Evolutionary conservation across 1,140 invertebrate genomes (phyloP).

Genomic region (Scaptomyza graminum): DNA sequence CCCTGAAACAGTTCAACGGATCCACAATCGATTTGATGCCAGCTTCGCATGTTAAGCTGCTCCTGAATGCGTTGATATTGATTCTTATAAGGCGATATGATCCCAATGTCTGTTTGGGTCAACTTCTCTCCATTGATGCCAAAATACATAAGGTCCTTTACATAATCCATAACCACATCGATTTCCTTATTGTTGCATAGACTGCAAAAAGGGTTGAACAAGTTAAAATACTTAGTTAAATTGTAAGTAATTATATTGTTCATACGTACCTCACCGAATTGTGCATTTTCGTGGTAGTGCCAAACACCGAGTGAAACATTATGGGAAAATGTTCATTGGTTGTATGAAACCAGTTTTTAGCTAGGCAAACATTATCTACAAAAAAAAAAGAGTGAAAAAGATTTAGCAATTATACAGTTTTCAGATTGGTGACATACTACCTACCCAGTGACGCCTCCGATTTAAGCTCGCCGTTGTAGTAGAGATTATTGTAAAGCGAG

Average conservation of each 20-base stretch:
- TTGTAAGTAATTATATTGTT: not conserved
- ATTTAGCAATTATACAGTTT: not conserved
- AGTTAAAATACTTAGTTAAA: not conserved
- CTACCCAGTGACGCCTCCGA: conserved; percentile 61
- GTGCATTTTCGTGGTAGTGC: conserved; percentile 64
- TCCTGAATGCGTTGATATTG: conserved; percentile 87
- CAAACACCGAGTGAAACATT: conserved; percentile 87
- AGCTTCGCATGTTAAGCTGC: conserved; percentile 71
- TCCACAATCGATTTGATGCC: conserved; percentile 87
- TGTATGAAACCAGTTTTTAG: conserved; percentile 79
- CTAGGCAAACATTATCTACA: conserved; percentile 56
- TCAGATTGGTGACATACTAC: not conserved
- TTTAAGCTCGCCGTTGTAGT: conserved; percentile 87
- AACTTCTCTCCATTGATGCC: conserved; percentile 84
- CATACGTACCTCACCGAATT: conserved; percentile 62
- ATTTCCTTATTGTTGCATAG: conserved; percentile 85
- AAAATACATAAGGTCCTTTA: conserved; percentile 83
- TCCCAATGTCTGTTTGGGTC: conserved; percentile 88
- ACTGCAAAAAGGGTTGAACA: conserved; percentile 21
- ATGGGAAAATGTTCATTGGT: conserved; percentile 85
- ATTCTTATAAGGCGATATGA: conserved; percentile 92
- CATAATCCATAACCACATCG: conserved; percentile 85
- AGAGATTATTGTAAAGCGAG: conserved; percentile 86
- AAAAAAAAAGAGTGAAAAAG: not conserved
- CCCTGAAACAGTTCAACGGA: conserved; percentile 95